Percentiles rank a stretch among this genome's conserved stretches.
Conservation (phyloP, 2,888 invertebrate species). For the Diploptera punctata region DNA sequence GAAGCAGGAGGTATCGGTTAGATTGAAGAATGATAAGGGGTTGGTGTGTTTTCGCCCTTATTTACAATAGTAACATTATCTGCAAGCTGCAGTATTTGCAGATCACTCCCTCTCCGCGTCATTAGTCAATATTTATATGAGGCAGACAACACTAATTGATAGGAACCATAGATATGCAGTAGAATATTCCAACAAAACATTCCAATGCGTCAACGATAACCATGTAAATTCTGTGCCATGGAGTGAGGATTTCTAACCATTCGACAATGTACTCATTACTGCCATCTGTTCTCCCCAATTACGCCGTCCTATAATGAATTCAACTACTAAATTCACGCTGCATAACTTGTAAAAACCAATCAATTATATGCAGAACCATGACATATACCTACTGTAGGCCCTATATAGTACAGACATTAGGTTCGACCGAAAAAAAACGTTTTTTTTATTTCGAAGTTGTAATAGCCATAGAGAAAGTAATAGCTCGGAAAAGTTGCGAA, state of each 20-base stretch:
- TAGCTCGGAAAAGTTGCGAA: too few species aligned
- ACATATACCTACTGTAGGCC: too few species aligned
- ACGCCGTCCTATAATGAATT: too few species aligned
- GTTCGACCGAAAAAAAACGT: too few species aligned
- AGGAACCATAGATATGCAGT: background rate
- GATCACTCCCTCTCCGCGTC: background rate
- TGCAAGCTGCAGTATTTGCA: conserved; percentile 6
- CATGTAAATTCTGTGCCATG: background rate
- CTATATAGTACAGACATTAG: too few species aligned
- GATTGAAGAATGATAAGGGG: conserved; percentile 5
- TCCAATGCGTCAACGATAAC: background rate
- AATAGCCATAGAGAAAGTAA: too few species aligned
- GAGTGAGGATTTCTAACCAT: background rate
- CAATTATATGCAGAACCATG: too few species aligned
- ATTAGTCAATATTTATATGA: conserved; percentile 12
- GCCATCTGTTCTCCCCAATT: too few species aligned
- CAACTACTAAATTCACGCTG: too few species aligned
- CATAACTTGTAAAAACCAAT: too few species aligned
- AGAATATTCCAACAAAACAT: conserved; percentile 5
- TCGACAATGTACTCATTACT: background rate
- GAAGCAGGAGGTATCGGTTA: background rate
- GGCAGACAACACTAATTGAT: background rate
- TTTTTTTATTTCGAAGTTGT: too few species aligned
- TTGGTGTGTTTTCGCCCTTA: conserved; percentile 6
- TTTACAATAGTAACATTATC: conserved; percentile 11